A percentile compares a stretch with the other conserved stretches of the same genome.
These are phyloP conservation scores for Syrmaticus mikado DNA, from an alignment of 2,113 vertebrate species.

Conservation along the genomic window DNA sequence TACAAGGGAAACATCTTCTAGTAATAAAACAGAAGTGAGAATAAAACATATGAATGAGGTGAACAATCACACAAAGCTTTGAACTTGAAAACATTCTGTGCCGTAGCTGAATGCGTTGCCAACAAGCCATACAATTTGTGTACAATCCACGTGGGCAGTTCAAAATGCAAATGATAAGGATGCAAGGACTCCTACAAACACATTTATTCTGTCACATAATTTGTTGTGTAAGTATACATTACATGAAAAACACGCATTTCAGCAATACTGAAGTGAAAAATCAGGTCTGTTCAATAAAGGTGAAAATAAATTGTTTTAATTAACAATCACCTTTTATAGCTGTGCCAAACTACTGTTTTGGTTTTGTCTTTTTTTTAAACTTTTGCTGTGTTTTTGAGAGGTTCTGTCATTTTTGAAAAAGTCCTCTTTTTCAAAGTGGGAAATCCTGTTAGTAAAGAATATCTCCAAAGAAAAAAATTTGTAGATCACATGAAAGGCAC, in stretches of 20 bases:
- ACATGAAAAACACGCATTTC: neutral
- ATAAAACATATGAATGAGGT: slow-evolving; percentile 12
- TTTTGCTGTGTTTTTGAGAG: slow-evolving; percentile 5
- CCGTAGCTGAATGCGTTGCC: slow-evolving; percentile 28
- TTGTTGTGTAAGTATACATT: neutral
- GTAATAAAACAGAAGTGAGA: neutral
- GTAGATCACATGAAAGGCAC: slow-evolving; percentile 44
- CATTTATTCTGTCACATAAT: neutral
- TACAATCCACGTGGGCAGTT: neutral
- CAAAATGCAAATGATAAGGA: slow-evolving; percentile 47
- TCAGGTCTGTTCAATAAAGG: neutral
- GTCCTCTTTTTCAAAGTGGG: neutral
- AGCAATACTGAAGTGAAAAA: neutral
- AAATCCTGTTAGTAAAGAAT: slow-evolving; percentile 42
- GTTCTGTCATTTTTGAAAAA: slow-evolving; percentile 13
- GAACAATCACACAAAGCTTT: slow-evolving; percentile 32
- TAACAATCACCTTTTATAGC: neutral
- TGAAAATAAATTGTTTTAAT: neutral
- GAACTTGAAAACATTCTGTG: slow-evolving; percentile 41
- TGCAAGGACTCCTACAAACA: slow-evolving; percentile 35
- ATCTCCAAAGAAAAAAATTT: slow-evolving; percentile 43
- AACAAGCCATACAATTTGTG: slow-evolving; percentile 4
- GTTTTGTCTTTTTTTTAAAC: neutral
- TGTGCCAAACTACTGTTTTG: neutral
- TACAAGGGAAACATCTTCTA: neutral